phyloP scores from a whole-genome alignment of 2,888 invertebrate genomes.

The Platycheirus rosarum region DNA sequence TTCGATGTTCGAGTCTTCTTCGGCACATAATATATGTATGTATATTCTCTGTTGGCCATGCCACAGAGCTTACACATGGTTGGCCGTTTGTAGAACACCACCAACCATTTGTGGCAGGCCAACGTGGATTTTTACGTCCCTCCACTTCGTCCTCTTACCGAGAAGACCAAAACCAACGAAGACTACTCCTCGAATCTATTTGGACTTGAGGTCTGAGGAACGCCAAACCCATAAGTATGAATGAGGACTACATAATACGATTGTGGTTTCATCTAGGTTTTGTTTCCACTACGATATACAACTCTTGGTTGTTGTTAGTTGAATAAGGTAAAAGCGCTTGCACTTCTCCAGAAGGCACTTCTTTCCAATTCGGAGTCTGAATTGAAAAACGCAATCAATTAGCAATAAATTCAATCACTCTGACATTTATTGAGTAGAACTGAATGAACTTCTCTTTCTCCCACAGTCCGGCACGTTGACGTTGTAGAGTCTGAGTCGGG shows the following conservation, averaged over 20 bases:
- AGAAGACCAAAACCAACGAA: too few species aligned
- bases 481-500: neutral
- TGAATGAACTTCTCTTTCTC: constrained; percentile 62
- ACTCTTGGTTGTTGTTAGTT: constrained; percentile 39
- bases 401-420: constrained; percentile 74
- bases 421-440: constrained; percentile 74
- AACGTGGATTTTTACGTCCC: constrained; percentile 21
- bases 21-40: too few species aligned
- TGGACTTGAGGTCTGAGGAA: constrained; percentile 30
- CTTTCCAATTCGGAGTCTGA: constrained; percentile 64
- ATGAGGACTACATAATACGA: constrained; percentile 62
- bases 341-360: constrained; percentile 70
- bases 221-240: constrained; percentile 52
- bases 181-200: constrained; percentile 31
- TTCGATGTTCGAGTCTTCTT: constrained; percentile 27
- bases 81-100: constrained; percentile 55
- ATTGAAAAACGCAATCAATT: constrained; percentile 75
- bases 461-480: constrained; percentile 5
- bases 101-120: constrained; percentile 57
- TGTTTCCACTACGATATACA: constrained; percentile 31
- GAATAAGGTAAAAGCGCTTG: constrained; percentile 55
- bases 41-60: constrained; percentile 27
- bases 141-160: neutral
- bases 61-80: constrained; percentile 55
- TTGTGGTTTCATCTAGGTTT: constrained; percentile 67